Conservation (phyloP, 2,888 invertebrate genomes). For the Temnothorax unifasciatus region DNA sequence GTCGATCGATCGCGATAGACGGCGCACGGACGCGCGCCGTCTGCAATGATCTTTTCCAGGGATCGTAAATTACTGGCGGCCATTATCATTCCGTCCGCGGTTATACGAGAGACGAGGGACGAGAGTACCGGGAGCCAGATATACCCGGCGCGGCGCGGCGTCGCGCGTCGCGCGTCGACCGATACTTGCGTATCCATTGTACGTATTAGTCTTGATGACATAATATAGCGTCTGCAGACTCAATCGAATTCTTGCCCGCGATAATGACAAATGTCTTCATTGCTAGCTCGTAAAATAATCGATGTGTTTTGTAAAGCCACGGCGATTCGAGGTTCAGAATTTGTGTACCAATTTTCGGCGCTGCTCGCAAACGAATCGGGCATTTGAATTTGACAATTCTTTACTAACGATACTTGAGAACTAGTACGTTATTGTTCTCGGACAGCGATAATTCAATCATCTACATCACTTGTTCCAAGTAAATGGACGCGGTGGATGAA, state of each 20-base stretch:
- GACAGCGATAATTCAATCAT: neutral
- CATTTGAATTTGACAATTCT: neutral
- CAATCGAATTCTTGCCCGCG: slow-evolving; percentile 58
- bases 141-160: slow-evolving; percentile 1
- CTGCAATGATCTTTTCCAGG: slow-evolving; percentile 64
- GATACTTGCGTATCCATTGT: slow-evolving; percentile 64
- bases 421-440: too few species aligned
- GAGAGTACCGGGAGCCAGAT: slow-evolving; percentile 62
- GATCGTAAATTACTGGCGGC: slow-evolving; percentile 64
- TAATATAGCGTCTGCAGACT: slow-evolving; percentile 63
- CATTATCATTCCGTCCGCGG: slow-evolving; percentile 71
- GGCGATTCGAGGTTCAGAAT: neutral
- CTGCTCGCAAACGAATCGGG: neutral
- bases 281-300: neutral
- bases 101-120: slow-evolving; percentile 64
- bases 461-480: neutral
- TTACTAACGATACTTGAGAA: neutral
- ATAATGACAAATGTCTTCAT: slow-evolving; percentile 69
- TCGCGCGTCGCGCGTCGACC: neutral
- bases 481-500: neutral
- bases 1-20: slow-evolving; percentile 8
- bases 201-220: slow-evolving; percentile 68
- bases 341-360: neutral
- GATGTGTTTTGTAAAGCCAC: neutral
- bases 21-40: slow-evolving; percentile 36